Conservation (phyloP, 2,797 vertebrate species). For the Furcifer pardalis region DNA sequence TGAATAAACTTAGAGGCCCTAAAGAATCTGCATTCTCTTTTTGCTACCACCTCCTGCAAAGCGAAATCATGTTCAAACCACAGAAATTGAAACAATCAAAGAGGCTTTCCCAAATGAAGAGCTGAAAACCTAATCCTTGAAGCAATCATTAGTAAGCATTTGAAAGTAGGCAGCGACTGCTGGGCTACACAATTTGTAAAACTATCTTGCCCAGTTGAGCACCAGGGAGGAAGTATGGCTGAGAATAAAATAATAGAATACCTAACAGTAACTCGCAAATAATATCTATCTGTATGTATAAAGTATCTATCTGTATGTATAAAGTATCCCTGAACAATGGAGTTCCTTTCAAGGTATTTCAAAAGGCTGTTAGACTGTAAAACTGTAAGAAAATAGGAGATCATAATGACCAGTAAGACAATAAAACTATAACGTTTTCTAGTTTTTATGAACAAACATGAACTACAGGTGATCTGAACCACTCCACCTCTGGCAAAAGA, state of each 20-base stretch:
- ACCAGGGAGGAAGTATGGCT: constrained; percentile 23
- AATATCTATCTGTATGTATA: neutral
- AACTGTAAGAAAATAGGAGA: neutral
- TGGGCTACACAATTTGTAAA: constrained; percentile 29
- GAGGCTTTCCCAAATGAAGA: constrained; percentile 38
- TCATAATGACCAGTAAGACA: constrained; percentile 1
- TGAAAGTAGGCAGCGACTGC: constrained; percentile 31
- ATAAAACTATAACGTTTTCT: neutral
- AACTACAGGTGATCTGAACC: neutral
- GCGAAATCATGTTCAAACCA: constrained; percentile 26
- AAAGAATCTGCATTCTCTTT: constrained; percentile 24
- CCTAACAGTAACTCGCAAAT: constrained; percentile 33
- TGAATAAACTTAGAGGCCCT: constrained; percentile 17
- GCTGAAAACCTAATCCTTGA: constrained; percentile 55
- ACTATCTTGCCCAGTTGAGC: constrained; percentile 14
- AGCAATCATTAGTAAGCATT: constrained; percentile 44
- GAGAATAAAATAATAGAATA: constrained; percentile 43
- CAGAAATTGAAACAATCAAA: constrained; percentile 36
- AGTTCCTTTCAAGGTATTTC: constrained; percentile 14
- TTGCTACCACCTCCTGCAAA: constrained; percentile 38
- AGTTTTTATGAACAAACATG: constrained; percentile 15
- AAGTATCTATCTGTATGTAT: neutral
- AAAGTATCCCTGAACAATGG: constrained; percentile 22
- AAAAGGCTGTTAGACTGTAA: neutral
- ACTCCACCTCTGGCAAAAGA: constrained; percentile 3